Percentiles rank a stretch among this genome's conserved stretches.
Evolutionary conservation across 2,113 vertebrate genomes (phyloP).

Genomic region (Actenoides hombroni): DNA sequence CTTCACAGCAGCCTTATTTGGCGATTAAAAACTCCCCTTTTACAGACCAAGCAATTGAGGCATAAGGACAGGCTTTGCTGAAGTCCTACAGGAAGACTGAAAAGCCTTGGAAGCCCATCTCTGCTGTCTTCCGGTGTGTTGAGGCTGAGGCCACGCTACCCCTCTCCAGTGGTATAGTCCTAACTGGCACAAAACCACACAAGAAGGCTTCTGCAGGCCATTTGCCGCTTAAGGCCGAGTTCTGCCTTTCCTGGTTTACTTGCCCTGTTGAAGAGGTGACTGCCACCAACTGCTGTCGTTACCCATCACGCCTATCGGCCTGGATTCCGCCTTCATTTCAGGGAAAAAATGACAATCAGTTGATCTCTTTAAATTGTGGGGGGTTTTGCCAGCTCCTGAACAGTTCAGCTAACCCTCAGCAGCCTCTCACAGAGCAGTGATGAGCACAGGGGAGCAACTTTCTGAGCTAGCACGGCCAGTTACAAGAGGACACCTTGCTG

Average conservation of each 20-base stretch:
- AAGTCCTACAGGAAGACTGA: neutral
- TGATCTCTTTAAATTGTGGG: neutral
- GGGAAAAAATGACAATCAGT: neutral
- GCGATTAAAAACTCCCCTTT: neutral
- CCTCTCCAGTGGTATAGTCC: neutral
- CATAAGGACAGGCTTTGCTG: neutral
- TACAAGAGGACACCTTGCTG: neutral
- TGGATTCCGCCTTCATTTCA: neutral
- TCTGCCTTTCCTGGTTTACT: neutral
- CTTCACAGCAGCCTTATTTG: neutral
- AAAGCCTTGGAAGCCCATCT: neutral
- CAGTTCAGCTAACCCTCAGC: neutral
- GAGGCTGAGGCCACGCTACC: neutral
- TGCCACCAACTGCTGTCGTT: neutral
- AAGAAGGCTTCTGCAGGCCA: neutral
- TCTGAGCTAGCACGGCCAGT: neutral
- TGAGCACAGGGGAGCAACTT: neutral
- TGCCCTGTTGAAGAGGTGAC: neutral
- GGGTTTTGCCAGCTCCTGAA: neutral
- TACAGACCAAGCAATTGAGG: neutral
- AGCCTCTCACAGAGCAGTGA: neutral
- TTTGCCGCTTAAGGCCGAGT: neutral
- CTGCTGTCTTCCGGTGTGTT: fast-evolving
- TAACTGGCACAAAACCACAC: neutral
- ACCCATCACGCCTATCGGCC: fast-evolving